A percentile compares a stretch with the other conserved stretches of the same genome.
Conservation (phyloP, 2,113 vertebrate genomes). For the Oncorhynchus kisutch region DNA sequence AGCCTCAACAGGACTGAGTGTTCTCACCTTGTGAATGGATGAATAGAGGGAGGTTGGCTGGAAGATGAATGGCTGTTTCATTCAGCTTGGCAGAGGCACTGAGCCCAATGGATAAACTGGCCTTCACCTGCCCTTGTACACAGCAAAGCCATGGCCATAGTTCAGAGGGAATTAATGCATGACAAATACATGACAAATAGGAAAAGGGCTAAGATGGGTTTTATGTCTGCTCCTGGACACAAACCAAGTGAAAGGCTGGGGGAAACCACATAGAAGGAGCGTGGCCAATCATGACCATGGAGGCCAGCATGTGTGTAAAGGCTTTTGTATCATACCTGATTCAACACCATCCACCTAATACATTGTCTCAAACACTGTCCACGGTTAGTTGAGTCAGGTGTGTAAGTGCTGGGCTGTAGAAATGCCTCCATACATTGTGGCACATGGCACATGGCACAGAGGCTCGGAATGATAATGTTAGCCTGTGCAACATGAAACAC, state of each 20-base stretch:
- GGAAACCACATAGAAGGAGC: background rate
- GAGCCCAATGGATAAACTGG: background rate
- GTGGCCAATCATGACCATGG: too few species aligned
- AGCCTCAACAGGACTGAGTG: background rate
- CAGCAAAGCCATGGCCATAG: constrained; percentile 8
- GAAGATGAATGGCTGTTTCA: constrained; percentile 1
- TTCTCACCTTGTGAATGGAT: background rate
- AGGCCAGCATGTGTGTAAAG: too few species aligned
- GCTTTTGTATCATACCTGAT: too few species aligned
- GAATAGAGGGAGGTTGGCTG: background rate
- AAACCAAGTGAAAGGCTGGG: background rate
- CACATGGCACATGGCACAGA: too few species aligned
- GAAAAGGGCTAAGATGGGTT: background rate
- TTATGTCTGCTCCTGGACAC: background rate
- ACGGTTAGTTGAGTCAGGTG: too few species aligned
- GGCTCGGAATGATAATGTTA: constrained; percentile 23
- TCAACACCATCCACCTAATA: too few species aligned
- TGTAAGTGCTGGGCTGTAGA: too few species aligned
- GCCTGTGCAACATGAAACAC: constrained; percentile 48
- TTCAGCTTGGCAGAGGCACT: constrained; percentile 14
- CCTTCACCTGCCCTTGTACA: constrained; percentile 15
- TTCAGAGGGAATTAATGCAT: constrained; percentile 34
- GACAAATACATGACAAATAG: background rate
- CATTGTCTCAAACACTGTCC: too few species aligned
- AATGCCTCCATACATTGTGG: too few species aligned